Base-by-base conservation (phyloP, 1,140 invertebrate species). In the Euglossa dilemma region DNA sequence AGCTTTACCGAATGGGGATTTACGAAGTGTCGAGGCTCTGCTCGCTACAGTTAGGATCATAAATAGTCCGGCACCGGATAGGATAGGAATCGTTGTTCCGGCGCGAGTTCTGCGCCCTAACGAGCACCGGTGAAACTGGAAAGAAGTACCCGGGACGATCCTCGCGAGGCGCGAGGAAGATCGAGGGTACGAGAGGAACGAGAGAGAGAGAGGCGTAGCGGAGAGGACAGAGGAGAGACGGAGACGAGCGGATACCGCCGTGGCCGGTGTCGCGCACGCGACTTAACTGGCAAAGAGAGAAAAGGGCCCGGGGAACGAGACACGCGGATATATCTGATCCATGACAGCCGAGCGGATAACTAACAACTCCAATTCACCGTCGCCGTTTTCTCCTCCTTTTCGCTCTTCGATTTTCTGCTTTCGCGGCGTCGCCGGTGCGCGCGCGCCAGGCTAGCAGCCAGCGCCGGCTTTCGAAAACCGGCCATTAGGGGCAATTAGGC, bases 401-500 rank as follows among this genome's bases (percentile, higher is more conserved):
- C 12, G 71, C 45, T 28, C 45, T 43, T 25, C 75, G 43, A 47
- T 47, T 83, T 75, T 83, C 71, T 77, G 56, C 28, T 67, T 43
- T 67, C 57, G 6, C 47, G 64, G 25, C 63, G 67, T 57, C 50
- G 63, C 8, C 6, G 36, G 74, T 20, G 50, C 36, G n/a, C 70
- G n/a, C 70, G 25, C 50, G 25, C 83, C 64, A 70, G 76, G 64
- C 67, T 67, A 85, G 82, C 86, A 52, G 54, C 84, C 63, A 76
- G 43, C 20, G 43, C 75, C 81, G 54, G 69, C 85, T 91, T 91
- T 92, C 85, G 80, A 91, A 91, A 92, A 91, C 72, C 80, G 78
- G 73, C 70, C 82, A 91, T 92, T 91, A 90, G 81, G 63, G 71
- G 77, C 86, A 84, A 91, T 91, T 92, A 91, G 91, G 79, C 84